phyloP scores from a whole-genome alignment of 2,888 invertebrate genomes.

The Gymnoscelis rufifasciata region DNA sequence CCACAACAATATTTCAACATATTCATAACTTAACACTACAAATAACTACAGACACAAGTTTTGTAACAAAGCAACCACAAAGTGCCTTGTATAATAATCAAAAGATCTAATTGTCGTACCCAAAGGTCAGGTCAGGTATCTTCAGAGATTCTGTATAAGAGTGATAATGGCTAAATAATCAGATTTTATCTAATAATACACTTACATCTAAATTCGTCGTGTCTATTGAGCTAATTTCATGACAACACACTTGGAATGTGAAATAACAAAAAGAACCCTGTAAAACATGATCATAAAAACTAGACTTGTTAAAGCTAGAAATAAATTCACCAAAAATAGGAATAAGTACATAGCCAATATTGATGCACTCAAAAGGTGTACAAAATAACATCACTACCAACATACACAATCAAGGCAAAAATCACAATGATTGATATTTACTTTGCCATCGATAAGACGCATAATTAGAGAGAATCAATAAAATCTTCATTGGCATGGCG shows the following conservation, averaged over 20 bases:
- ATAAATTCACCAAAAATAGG: conserved; percentile 19
- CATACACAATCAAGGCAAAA: no score
- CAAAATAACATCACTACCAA: no score
- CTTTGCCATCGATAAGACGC: no score
- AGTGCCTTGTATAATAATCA: background rate
- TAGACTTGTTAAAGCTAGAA: conserved; percentile 21
- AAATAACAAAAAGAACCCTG: conserved; percentile 27
- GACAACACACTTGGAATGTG: conserved; percentile 18
- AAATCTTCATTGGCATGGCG: conserved; percentile 31
- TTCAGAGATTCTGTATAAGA: background rate
- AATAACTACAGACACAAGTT: no score
- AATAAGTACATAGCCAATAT: conserved; percentile 1
- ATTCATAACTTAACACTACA: no score
- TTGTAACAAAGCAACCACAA: background rate
- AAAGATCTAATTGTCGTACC: no score
- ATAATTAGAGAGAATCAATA: no score
- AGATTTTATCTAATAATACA: background rate
- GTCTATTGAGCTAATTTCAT: background rate
- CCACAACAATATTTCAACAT: background rate
- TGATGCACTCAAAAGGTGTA: no score
- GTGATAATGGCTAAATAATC: background rate
- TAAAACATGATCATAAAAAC: conserved; percentile 16
- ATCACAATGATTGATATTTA: no score
- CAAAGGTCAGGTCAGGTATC: no score
- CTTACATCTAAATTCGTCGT: background rate